Conservation (phyloP, 2,113 vertebrate species). For the Nothoprocta perdicaria region DNA sequence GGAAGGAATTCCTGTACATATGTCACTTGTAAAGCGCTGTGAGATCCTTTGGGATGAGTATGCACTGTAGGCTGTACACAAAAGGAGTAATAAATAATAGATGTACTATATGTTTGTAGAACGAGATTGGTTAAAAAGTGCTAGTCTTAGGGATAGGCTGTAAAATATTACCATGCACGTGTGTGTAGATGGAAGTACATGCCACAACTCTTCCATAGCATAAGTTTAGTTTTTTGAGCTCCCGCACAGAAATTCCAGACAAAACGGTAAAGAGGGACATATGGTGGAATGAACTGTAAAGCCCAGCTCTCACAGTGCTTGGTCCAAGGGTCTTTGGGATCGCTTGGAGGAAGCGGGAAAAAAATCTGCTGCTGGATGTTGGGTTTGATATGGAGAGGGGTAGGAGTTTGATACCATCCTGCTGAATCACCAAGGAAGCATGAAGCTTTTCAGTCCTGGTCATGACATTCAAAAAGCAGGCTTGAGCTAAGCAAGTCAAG, state of each 20-base stretch:
- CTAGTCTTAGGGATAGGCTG: background rate
- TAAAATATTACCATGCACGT: accelerated
- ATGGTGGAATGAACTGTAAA: background rate
- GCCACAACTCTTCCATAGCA: background rate
- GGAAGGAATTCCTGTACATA: conserved; percentile 33
- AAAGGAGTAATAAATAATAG: background rate
- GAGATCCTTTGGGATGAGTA: background rate
- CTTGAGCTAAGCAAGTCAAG: conserved; percentile 5
- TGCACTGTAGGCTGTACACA: background rate
- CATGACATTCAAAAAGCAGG: background rate
- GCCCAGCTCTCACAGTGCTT: background rate
- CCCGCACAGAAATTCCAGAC: background rate
- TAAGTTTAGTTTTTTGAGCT: background rate
- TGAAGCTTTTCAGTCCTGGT: background rate
- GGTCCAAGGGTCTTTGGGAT: background rate
- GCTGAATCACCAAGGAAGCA: conserved; percentile 9
- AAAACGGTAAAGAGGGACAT: background rate
- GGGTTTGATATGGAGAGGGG: background rate
- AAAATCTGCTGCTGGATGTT: background rate
- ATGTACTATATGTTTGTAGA: background rate
- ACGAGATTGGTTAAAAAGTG: background rate
- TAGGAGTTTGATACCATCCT: background rate
- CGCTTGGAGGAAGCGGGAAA: background rate
- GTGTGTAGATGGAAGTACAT: background rate
- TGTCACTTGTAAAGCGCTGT: background rate